These are phyloP conservation scores for Tolmerus cingulatus DNA, from an alignment of 2,888 invertebrate species.

Conservation along the genomic window DNA sequence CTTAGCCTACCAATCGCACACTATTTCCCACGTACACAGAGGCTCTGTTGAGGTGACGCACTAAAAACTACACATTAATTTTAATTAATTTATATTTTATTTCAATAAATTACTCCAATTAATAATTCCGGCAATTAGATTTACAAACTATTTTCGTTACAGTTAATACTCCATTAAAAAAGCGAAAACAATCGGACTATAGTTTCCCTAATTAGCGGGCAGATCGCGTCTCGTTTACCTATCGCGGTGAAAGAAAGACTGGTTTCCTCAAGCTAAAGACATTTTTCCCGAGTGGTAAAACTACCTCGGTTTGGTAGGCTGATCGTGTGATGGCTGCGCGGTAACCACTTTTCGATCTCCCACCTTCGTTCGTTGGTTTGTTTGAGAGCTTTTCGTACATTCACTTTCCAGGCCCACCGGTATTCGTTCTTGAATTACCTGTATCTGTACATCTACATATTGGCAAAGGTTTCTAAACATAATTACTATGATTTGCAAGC, in stretches of 20 bases:
- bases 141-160: not conserved
- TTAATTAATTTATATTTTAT: not conserved
- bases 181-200: not conserved
- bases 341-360: slow-evolving; percentile 13
- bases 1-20: not conserved
- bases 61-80: not conserved
- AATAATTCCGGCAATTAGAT: not conserved
- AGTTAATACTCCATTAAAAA: not conserved
- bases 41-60: not conserved
- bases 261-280: not conserved
- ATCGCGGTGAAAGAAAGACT: slow-evolving; percentile 37
- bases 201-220: slow-evolving; percentile 6
- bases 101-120: not conserved
- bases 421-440: not conserved
- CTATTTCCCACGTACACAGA: not conserved
- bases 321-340: not conserved
- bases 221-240: slow-evolving; percentile 13
- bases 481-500: not conserved
- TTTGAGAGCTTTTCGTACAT: not conserved
- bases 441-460: not conserved
- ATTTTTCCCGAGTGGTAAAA: slow-evolving; percentile 15
- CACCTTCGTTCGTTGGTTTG: not conserved
- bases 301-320: not conserved
- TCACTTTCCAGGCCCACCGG: not conserved
- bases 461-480: not conserved